Evolutionary conservation across 2,888 invertebrate species (phyloP), one percentile per base, ranked within the genome.

Genomic region (Axea sp.): DNA sequence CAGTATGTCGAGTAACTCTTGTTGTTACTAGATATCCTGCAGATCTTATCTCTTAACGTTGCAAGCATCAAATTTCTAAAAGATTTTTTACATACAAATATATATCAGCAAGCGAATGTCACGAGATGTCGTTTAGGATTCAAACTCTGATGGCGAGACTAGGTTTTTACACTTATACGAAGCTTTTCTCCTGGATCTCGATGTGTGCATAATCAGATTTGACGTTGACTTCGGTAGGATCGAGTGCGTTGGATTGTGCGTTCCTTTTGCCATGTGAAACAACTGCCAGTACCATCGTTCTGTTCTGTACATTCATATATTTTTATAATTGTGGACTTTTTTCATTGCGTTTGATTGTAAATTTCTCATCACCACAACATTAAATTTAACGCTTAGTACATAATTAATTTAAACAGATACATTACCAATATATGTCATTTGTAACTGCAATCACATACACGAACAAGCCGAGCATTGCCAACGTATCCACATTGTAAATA

Each of bases 401-500:
- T 31, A 68, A 41, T 24, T 47, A 6, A 51, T 35, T 53, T 28
- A 7, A 14, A 26, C 22, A 41, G 6, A 39, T 11, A 5, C 37
- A 30, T 41, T 39, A 55, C 33, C 43, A 31, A 19, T 19, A 15
- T 12, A 5, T 22, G 33, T 24, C 31, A 37, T 59, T 59, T 60
- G 51, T 68, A 68, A 37, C 14, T 37, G 19, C 12, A 37, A 11
- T 53, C 26, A 15, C 49, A 35, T 22, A 28, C 24, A 35, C 2
- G 17, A 9, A 60, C 35, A 47, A 33, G 47, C 9, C 47, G 19
- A 55, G 31, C 57, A 53, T 59, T 72, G 24, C 43, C 45, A 51
- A 47, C 59, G 59, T 57, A 64, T 59, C 33, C 51, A 51, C 60
- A 67, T 62, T 73, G 67, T 73, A 73, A 51, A 73, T 73, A 73